Evolutionary conservation across 2,113 vertebrate species (phyloP).

Genomic region (Sebastes schlegelii): DNA sequence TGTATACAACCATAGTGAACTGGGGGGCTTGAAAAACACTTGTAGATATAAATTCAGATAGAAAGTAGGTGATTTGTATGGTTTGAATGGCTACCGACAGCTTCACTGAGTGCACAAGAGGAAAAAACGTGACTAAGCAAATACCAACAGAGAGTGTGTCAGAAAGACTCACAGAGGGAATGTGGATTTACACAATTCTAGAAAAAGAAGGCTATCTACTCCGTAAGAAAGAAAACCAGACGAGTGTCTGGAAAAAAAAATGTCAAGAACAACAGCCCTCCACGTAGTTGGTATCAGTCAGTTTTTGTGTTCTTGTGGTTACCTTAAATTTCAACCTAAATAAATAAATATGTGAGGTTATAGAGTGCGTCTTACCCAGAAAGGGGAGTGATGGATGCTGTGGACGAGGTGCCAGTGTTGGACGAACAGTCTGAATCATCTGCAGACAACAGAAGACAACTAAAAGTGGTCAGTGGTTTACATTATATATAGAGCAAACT

Average conservation of each 20-base stretch:
- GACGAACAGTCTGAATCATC: constrained; percentile 86
- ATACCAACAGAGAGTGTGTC: background rate
- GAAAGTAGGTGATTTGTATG: background rate
- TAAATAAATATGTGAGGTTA: background rate
- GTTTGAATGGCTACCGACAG: background rate
- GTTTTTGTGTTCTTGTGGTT: background rate
- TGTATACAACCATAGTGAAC: background rate
- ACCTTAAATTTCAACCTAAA: background rate
- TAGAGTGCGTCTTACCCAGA: constrained; percentile 80
- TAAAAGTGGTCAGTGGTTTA: background rate
- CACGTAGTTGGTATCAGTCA: background rate
- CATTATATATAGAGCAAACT: constrained; percentile 54
- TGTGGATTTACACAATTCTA: background rate
- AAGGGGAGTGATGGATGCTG: constrained; percentile 64
- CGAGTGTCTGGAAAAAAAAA: background rate
- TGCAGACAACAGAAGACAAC: constrained; percentile 51
- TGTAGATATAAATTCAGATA: background rate
- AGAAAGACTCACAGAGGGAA: background rate
- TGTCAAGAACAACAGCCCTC: background rate
- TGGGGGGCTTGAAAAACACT: background rate
- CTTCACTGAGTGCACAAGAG: background rate
- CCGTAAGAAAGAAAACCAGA: background rate
- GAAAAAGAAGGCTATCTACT: background rate
- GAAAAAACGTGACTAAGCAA: background rate
- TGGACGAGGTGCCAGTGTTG: constrained; percentile 63